Evolutionary conservation across 2,113 vertebrate species (phyloP).

Genomic region (Hippotragus niger): DNA sequence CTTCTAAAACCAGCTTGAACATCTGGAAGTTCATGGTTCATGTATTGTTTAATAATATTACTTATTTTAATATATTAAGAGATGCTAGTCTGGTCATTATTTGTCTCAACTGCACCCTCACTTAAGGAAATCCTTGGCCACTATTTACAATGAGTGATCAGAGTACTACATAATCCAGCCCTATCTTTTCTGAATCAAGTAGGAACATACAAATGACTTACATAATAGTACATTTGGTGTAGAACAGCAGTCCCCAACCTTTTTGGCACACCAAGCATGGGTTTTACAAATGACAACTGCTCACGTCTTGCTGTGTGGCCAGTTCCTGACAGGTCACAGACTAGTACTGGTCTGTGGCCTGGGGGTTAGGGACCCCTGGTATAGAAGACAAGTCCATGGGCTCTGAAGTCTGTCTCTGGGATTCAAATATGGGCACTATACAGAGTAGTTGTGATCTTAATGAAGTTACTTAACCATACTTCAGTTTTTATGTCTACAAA

Average conservation of each 20-base stretch:
- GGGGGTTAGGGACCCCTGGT: not conserved
- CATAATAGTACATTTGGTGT: rapidly evolving
- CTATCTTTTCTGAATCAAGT: not conserved
- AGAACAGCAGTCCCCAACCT: not conserved
- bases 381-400: not conserved
- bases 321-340: not conserved
- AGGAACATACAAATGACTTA: not conserved
- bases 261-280: not conserved
- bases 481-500: not conserved
- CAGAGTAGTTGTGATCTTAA: not conserved
- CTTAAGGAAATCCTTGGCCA: not conserved
- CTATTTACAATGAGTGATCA: not conserved
- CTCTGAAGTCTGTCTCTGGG: not conserved
- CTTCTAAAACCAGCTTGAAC: not conserved
- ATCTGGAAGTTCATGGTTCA: not conserved
- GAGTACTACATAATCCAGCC: not conserved
- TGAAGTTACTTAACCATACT: not conserved
- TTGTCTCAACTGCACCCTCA: not conserved
- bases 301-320: not conserved
- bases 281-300: not conserved
- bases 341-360: not conserved
- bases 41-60: not conserved
- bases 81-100: not conserved
- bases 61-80: not conserved
- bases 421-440: not conserved